Conservation (phyloP, 1,140 invertebrate species). For the Drosophila pandora region DNA sequence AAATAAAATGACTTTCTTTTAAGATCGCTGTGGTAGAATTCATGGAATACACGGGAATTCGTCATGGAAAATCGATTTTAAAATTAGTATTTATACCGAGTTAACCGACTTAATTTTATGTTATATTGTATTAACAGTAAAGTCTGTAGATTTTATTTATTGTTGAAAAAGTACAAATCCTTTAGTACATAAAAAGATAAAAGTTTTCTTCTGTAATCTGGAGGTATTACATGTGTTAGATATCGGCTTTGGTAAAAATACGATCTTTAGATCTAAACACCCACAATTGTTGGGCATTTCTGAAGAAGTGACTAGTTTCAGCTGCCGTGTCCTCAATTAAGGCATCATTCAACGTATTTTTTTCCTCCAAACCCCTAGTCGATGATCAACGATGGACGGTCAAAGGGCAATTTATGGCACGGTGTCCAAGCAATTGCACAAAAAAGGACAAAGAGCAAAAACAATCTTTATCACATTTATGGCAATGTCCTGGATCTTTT, state of each 20-base stretch:
- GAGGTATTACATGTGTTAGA: conserved; percentile 54
- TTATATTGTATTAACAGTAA: too few species aligned
- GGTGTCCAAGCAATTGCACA: conserved; percentile 59
- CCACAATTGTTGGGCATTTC: conserved; percentile 63
- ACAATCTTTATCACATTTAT: conserved; percentile 81
- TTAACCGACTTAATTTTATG: too few species aligned
- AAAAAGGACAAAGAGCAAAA: conserved; percentile 47
- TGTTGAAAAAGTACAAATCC: neutral
- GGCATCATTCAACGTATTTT: conserved; percentile 70
- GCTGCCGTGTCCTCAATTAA: conserved; percentile 74
- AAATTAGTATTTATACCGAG: too few species aligned
- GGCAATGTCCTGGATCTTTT: conserved; percentile 67
- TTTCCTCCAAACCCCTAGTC: conserved; percentile 27
- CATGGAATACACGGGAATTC: too few species aligned
- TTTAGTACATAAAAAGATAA: neutral
- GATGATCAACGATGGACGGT: conserved; percentile 42
- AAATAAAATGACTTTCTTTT: neutral
- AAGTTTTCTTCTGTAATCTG: neutral
- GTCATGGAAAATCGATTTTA: too few species aligned
- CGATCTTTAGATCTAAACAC: conserved; percentile 47
- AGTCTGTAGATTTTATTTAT: neutral
- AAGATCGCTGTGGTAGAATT: too few species aligned
- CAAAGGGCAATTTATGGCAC: conserved; percentile 68
- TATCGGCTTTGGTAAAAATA: conserved; percentile 5
- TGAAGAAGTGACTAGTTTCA: conserved; percentile 55